Evolutionary conservation across 1,140 invertebrate genomes (phyloP).

Genomic region (Diploscapter pachys): DNA sequence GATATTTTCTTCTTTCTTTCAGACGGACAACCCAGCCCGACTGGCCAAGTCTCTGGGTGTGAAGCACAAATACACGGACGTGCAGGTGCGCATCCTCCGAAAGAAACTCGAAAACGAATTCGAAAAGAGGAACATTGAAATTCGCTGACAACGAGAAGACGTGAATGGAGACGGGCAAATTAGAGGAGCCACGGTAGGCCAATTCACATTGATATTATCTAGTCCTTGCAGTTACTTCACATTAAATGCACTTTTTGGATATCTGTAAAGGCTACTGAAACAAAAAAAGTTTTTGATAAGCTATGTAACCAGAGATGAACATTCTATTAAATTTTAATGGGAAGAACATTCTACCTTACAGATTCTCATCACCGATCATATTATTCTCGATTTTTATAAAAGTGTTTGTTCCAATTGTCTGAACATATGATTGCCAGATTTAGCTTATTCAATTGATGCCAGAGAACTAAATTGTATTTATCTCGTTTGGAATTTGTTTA

Average conservation of each 20-base stretch:
- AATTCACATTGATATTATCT: neutral
- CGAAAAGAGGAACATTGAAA: neutral
- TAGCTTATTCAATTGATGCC: too few relatives aligned
- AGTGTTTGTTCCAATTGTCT: too few relatives aligned
- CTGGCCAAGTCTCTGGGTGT: constrained; percentile 19
- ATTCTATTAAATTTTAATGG: too few relatives aligned
- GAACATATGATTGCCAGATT: too few relatives aligned
- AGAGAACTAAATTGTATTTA: too few relatives aligned
- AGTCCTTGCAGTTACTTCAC: neutral
- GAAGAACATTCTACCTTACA: too few relatives aligned
- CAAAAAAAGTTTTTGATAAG: neutral
- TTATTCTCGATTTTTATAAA: too few relatives aligned
- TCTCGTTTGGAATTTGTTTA: too few relatives aligned
- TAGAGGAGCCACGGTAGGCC: neutral
- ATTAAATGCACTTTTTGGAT: neutral
- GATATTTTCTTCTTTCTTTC: constrained; percentile 1
- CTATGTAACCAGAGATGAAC: too few relatives aligned
- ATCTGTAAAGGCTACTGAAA: neutral
- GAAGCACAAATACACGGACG: constrained; percentile 26
- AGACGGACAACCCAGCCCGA: constrained; percentile 36
- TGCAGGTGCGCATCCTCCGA: constrained; percentile 30
- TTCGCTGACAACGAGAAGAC: neutral
- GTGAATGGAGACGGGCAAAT: too few relatives aligned
- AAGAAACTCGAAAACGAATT: constrained; percentile 33
- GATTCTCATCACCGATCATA: too few relatives aligned